Evolutionary conservation across 2,113 vertebrate species (phyloP).

Genomic region (Hirundichthys speculiger): DNA sequence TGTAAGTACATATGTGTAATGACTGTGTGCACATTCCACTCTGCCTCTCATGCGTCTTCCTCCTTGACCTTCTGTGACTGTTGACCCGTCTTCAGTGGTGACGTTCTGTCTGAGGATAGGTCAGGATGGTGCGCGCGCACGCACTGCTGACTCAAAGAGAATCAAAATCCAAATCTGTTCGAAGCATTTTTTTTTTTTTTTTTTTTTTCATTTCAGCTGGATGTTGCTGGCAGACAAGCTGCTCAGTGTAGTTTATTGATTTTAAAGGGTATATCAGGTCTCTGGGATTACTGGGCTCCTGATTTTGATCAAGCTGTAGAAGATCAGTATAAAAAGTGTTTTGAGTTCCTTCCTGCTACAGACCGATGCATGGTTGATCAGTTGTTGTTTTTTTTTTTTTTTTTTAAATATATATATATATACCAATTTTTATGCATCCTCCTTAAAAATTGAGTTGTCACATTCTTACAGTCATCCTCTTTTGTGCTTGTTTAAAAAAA

Average conservation of each 20-base stretch:
- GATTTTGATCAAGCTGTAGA: constrained; percentile 9
- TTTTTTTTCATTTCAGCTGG: constrained; percentile 14
- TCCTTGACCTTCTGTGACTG: background rate
- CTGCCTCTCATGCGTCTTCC: constrained; percentile 14
- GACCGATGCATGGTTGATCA: constrained; percentile 2
- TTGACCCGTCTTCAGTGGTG: constrained; percentile 13
- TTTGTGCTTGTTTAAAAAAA: too few species aligned
- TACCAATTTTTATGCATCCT: too few species aligned
- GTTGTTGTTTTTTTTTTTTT: background rate
- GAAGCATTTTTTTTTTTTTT: background rate
- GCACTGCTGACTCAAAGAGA: constrained; percentile 7
- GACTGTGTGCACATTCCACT: constrained; percentile 20
- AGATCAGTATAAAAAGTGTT: background rate
- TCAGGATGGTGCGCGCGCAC: background rate
- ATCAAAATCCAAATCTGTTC: constrained; percentile 21
- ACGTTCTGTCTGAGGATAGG: constrained; percentile 1
- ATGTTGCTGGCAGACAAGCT: constrained; percentile 27
- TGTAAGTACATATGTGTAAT: constrained; percentile 23
- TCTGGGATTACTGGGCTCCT: constrained; percentile 1
- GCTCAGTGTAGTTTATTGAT: constrained; percentile 17
- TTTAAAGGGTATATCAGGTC: constrained; percentile 6
- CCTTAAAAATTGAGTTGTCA: too few species aligned
- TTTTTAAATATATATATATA: too few species aligned
- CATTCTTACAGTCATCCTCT: too few species aligned
- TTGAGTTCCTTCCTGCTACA: background rate